A percentile compares a stretch with the other conserved stretches of the same genome.
Evolutionary conservation across 2,888 invertebrate genomes (phyloP).

Genomic region (Chymomyza caudatula): DNA sequence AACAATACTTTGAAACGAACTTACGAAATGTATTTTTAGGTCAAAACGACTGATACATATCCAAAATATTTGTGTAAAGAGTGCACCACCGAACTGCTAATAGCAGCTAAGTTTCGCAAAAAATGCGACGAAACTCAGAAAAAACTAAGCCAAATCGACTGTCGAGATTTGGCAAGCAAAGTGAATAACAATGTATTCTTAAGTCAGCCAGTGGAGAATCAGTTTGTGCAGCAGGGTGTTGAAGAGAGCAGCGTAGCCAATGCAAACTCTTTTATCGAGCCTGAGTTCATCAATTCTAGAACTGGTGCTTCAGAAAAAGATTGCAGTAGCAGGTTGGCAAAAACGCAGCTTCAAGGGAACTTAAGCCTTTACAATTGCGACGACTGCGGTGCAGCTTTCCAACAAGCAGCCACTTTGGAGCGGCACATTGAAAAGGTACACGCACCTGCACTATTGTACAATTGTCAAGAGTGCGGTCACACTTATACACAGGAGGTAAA

Average conservation of each 20-base stretch:
- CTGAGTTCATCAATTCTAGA: slow-evolving; percentile 35
- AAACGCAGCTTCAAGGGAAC: neutral
- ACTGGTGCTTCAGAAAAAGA: slow-evolving; percentile 26
- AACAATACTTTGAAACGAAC: neutral
- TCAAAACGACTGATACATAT: slow-evolving; percentile 54
- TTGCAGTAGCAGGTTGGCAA: slow-evolving; percentile 1
- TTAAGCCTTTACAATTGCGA: slow-evolving; percentile 50
- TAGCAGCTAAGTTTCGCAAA: slow-evolving; percentile 71
- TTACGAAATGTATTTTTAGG: slow-evolving; percentile 39
- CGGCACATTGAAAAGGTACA: slow-evolving; percentile 62
- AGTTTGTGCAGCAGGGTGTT: neutral
- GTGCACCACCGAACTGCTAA: slow-evolving; percentile 73
- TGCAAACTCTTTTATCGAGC: slow-evolving; percentile 29
- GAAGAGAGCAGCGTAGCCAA: neutral
- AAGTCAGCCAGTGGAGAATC: neutral
- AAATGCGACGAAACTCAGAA: slow-evolving; percentile 69
- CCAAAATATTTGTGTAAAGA: slow-evolving; percentile 74
- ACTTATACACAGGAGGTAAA: slow-evolving; percentile 41
- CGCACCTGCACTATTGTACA: slow-evolving; percentile 10
- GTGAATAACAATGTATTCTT: neutral
- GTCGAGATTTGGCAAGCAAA: neutral
- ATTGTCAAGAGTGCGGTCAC: slow-evolving; percentile 51
- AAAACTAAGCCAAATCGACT: slow-evolving; percentile 26
- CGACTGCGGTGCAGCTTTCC: slow-evolving; percentile 71
- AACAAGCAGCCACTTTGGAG: slow-evolving; percentile 59